Percentiles rank a stretch among this genome's conserved stretches.
Conservation (phyloP, 1,140 invertebrate species). For the Drosophila orena region DNA sequence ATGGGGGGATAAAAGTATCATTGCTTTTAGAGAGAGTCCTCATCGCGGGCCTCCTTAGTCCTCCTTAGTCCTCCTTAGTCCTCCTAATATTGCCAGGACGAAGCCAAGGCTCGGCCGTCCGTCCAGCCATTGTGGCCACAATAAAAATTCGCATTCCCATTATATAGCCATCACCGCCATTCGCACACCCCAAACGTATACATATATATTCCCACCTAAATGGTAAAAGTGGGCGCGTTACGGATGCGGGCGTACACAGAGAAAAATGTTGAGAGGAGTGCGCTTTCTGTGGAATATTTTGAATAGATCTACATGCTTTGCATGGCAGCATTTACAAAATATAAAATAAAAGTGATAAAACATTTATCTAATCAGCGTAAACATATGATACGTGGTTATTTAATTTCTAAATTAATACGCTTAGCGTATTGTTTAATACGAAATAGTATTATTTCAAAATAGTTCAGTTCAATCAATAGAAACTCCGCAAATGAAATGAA, state of each 20-base stretch:
- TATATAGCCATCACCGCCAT: slow-evolving; percentile 45
- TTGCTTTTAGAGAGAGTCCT: slow-evolving; percentile 49
- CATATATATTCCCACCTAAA: slow-evolving; percentile 4
- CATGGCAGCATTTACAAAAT: too few relatives aligned
- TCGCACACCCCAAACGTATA: slow-evolving; percentile 15
- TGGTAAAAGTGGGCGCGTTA: slow-evolving; percentile 1
- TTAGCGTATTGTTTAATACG: not conserved
- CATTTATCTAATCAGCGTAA: not conserved
- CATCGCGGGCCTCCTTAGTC: slow-evolving; percentile 20
- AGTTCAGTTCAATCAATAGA: slow-evolving; percentile 46
- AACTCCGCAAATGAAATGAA: slow-evolving; percentile 52
- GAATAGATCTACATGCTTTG: too few relatives aligned
- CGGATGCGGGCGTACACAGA: not conserved
- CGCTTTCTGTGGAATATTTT: not conserved
- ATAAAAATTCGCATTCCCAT: slow-evolving; percentile 59
- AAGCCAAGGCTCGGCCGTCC: not conserved
- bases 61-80: slow-evolving; percentile 24
- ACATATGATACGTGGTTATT: too few relatives aligned
- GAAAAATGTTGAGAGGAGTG: not conserved
- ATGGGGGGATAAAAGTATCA: slow-evolving; percentile 64
- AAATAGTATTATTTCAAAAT: not conserved
- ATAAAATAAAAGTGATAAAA: too few relatives aligned
- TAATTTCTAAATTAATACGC: not conserved
- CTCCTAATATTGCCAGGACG: slow-evolving; percentile 22
- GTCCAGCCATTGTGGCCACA: slow-evolving; percentile 48